A percentile compares a stretch with the other conserved stretches of the same genome.
These are phyloP conservation scores for Platyscapa corneri DNA, from an alignment of 1,140 invertebrate genomes.

Conservation along the genomic window DNA sequence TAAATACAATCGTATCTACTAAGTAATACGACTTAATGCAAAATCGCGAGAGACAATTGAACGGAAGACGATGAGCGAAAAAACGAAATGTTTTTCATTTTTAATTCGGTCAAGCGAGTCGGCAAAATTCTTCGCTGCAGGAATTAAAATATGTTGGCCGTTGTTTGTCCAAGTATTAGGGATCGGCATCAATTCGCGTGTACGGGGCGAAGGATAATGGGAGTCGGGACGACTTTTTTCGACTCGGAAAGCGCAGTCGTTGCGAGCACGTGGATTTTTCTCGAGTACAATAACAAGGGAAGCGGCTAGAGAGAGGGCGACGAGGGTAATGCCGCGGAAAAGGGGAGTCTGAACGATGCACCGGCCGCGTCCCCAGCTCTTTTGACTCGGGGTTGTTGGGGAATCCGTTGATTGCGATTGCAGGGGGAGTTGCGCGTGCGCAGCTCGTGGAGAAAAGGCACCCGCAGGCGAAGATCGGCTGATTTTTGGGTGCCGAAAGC, in stretches of 20 bases:
- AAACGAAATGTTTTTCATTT: no score
- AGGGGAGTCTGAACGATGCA: neutral
- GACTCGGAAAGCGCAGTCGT: neutral
- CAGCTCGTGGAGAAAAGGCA: neutral
- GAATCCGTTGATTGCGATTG: neutral
- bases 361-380: neutral
- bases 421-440: neutral
- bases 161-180: neutral
- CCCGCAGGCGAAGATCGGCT: neutral
- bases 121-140: no score
- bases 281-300: neutral
- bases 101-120: no score
- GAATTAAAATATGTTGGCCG: neutral
- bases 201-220: neutral
- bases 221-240: neutral
- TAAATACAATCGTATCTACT: no score
- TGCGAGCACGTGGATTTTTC: neutral
- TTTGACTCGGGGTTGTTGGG: neutral
- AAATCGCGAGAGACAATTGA: no score
- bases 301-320: neutral
- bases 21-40: no score
- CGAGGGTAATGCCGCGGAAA: neutral
- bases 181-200: neutral
- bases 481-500: constrained; percentile 4
- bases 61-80: no score